These are phyloP conservation scores for Scophthalmus maximus DNA, from an alignment of 2,113 vertebrate species.

Conservation along the genomic window DNA sequence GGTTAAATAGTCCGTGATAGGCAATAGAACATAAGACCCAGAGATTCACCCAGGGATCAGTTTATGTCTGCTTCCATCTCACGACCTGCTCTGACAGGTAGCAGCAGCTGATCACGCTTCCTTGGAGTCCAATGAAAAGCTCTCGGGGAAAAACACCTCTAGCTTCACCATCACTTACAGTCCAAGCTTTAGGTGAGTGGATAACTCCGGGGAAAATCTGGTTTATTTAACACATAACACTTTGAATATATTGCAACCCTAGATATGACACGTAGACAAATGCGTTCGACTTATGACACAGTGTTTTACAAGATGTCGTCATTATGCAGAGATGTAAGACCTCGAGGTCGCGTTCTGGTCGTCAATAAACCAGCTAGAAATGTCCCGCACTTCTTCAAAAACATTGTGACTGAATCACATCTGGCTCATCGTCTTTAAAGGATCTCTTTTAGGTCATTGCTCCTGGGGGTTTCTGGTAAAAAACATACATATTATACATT, in stretches of 20 bases:
- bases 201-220: background rate
- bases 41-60: constrained; percentile 15
- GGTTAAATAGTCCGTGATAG: constrained; percentile 14
- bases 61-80: background rate
- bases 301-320: background rate
- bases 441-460: constrained; percentile 8
- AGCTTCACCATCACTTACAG: background rate
- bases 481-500: too few species aligned
- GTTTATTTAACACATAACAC: background rate
- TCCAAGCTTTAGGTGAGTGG: background rate
- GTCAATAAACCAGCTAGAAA: background rate
- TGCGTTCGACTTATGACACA: background rate
- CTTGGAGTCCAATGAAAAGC: background rate
- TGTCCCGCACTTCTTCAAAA: background rate
- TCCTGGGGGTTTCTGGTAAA: background rate
- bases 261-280: background rate
- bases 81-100: background rate
- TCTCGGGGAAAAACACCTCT: background rate
- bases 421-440: background rate
- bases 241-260: background rate
- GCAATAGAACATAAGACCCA: constrained; percentile 5
- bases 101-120: background rate
- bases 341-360: background rate
- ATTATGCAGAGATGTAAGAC: background rate
- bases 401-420: background rate